A percentile compares a stretch with the other conserved stretches of the same genome.
Evolutionary conservation across 92 coral and sea anemone species (phyloP).

Genomic region (Scolanthus callimorphus): DNA sequence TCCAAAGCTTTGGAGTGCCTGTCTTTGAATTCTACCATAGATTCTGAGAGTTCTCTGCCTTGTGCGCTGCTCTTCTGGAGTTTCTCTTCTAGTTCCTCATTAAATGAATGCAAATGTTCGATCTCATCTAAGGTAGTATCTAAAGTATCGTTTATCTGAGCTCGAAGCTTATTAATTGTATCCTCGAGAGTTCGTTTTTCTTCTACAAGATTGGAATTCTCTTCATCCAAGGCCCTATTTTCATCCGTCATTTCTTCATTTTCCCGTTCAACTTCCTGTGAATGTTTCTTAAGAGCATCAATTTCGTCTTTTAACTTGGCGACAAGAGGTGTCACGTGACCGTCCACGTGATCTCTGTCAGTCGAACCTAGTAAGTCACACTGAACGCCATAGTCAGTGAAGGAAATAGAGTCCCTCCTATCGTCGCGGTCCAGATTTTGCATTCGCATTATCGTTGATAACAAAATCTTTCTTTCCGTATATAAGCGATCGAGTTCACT

Average conservation of each 20-base stretch:
- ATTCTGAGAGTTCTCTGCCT: slow-evolving; percentile 41
- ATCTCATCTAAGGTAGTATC: slow-evolving; percentile 96
- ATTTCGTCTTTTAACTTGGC: slow-evolving; percentile 46
- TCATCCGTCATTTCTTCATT: slow-evolving; percentile 73
- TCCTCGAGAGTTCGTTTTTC: slow-evolving; percentile 84
- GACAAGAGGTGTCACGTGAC: slow-evolving; percentile 16
- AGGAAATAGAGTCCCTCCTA: slow-evolving; percentile 15
- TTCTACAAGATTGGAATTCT: slow-evolving; percentile 74
- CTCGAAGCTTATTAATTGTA: slow-evolving; percentile 75
- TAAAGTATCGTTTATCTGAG: slow-evolving; percentile 83
- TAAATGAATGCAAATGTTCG: slow-evolving; percentile 72
- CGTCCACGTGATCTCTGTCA: slow-evolving; percentile 27
- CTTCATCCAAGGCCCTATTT: slow-evolving; percentile 74
- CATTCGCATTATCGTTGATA: slow-evolving; percentile 62
- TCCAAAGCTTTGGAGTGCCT: slow-evolving; percentile 57
- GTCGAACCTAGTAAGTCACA: slow-evolving; percentile 46
- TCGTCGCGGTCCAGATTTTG: slow-evolving; percentile 46
- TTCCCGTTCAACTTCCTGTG: slow-evolving; percentile 48
- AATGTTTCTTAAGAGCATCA: slow-evolving; percentile 47
- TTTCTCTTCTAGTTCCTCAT: slow-evolving; percentile 57
- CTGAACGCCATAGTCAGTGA: slow-evolving; percentile 59
- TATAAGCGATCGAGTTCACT: slow-evolving; percentile 53
- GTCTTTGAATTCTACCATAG: slow-evolving; percentile 48
- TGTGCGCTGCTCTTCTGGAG: slow-evolving; percentile 42
- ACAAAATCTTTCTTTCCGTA: slow-evolving; percentile 76